A percentile compares a stretch with the other conserved stretches of the same genome.
phyloP scores from a whole-genome alignment of 2,888 invertebrate species.

The Lepidonotus clava region DNA sequence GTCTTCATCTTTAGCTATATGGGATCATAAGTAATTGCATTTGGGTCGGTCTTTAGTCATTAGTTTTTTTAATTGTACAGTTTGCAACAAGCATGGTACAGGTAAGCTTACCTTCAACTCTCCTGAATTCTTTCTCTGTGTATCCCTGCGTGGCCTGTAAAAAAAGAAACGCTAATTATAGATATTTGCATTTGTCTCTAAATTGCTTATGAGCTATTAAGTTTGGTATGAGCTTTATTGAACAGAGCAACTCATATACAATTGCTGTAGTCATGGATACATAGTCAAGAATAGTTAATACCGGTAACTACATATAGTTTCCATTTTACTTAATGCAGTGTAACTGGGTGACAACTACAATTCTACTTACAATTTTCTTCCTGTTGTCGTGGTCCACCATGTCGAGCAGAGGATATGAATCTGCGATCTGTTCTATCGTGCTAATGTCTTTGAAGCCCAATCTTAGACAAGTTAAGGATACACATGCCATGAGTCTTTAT shows the following conservation, averaged over 20 bases:
- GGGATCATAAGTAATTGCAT: no score
- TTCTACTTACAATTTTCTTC: slow-evolving; percentile 69
- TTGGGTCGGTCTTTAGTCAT: no score
- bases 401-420: slow-evolving; percentile 79
- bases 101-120: slow-evolving; percentile 66
- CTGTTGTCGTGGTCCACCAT: slow-evolving; percentile 80
- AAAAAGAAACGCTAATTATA: neutral
- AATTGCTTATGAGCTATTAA: neutral
- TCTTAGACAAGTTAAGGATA: slow-evolving; percentile 64
- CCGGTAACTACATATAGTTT: no score
- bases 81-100: no score
- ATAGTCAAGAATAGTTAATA: neutral
- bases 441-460: slow-evolving; percentile 78
- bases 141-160: slow-evolving; percentile 61
- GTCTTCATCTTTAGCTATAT: no score
- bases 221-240: neutral
- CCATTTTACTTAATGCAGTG: no score
- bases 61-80: no score
- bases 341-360: neutral
- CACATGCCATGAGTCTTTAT: neutral
- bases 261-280: neutral
- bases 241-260: neutral
- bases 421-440: slow-evolving; percentile 77
- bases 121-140: slow-evolving; percentile 62
- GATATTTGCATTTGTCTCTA: no score